Conservation (phyloP, 2,113 vertebrate genomes). For the Eclectus roratus region DNA sequence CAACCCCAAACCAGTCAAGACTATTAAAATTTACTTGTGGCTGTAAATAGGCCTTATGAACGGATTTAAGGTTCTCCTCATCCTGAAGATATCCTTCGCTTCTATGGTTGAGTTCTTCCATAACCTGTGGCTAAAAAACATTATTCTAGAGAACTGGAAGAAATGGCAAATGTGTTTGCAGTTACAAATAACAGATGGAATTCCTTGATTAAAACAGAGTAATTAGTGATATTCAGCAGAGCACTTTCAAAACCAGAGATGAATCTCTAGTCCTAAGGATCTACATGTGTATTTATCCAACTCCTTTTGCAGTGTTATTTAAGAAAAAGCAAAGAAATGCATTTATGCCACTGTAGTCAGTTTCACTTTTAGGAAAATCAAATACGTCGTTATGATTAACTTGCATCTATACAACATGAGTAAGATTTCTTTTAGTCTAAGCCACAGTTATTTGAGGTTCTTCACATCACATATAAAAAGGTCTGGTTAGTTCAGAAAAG, state of each 20-base stretch:
- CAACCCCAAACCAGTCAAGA: neutral
- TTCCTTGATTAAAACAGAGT: neutral
- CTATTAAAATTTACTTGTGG: neutral
- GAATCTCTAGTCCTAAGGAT: neutral
- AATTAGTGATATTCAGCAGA: neutral
- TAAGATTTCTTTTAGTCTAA: neutral
- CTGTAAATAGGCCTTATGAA: neutral
- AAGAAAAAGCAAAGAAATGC: neutral
- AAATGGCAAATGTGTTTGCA: neutral
- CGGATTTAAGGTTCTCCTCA: neutral
- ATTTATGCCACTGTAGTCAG: neutral
- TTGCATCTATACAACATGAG: rapidly evolving
- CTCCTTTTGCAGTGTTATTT: neutral
- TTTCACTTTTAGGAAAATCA: neutral
- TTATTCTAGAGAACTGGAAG: neutral
- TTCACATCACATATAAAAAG: neutral
- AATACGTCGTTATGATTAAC: rapidly evolving
- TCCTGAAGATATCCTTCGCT: neutral
- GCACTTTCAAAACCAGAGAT: neutral
- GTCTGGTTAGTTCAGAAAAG: neutral
- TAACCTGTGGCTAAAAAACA: neutral
- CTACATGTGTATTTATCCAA: neutral
- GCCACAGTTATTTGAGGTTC: neutral
- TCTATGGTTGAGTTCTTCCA: neutral
- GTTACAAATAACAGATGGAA: neutral